Base-by-base conservation (phyloP, 2,797 vertebrate species). In the Malacoraja senta region DNA sequence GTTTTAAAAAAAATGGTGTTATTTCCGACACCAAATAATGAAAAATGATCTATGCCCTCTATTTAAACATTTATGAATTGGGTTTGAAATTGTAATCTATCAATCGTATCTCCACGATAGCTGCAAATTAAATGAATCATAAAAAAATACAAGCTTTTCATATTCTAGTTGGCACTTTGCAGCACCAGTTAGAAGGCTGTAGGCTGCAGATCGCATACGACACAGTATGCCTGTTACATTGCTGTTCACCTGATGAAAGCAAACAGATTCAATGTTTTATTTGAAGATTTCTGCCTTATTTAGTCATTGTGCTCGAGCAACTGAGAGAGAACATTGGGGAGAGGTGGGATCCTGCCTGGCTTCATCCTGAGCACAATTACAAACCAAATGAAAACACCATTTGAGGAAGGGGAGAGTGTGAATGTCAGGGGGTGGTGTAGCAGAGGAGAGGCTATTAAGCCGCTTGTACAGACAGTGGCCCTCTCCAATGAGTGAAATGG, bases 51-150 rank as follows among this genome's bases (percentile, higher is more conserved):
- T 32, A 24, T 15, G n/a, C 35, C 32, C 24, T 92, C 68, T 53
- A 10, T 12, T 92, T 74, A 74, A 92, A 44, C 38, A 74, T 35
- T 92, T n/a, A 24, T 72, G 32, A 92, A 92, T 92, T 76, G 76
- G 71, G 24, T 76, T 91, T 92, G 26, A 29, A 92, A 74, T 13
- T 92, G 71, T 38, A 76, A 58, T 53, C 68, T 72, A 35, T 91
- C 10, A 0, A 91, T 35, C 6, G 32, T 92, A 74, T 29, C 12
- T 74, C 71, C 74, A 71, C 7, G 53, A 74, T 91, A 53, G 29
- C 71, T 29, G 71, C 26, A 76, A 58, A 76, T 92, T 58, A 92
- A 92, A 91, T 91, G 24, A 91, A 53, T 12, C 68, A n/a, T 86
- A 1, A 35, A 35, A 35, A 79, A 1, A 35, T 79, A 38, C 35